Conservation (phyloP, 2,888 invertebrate species). For the Aspidiotus rigidus region DNA sequence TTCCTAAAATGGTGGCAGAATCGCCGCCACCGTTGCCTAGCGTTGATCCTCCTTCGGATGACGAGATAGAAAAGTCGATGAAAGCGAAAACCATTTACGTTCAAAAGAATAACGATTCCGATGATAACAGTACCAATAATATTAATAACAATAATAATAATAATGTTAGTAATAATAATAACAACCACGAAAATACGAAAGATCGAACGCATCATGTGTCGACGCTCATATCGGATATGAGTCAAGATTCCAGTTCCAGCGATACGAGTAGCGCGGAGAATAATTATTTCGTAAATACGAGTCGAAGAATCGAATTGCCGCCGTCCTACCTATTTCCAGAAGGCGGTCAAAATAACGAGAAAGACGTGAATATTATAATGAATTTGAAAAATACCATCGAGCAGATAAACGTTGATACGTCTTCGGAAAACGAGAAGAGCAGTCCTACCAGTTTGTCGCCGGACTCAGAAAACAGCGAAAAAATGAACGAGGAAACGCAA, state of each 20-base stretch:
- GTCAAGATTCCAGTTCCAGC: conserved; percentile 27
- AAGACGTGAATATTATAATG: conserved; percentile 25
- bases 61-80: conserved; percentile 28
- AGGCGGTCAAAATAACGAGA: conserved; percentile 44
- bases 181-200: conserved; percentile 16
- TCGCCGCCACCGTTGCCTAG: conserved; percentile 36
- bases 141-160: conserved; percentile 24
- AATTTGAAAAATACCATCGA: conserved; percentile 23
- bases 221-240: conserved; percentile 30
- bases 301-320: conserved; percentile 67
- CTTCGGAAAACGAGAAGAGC: conserved; percentile 28
- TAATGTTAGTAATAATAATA: conserved; percentile 7
- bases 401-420: conserved; percentile 24
- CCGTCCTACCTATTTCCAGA: conserved; percentile 72
- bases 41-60: conserved; percentile 37
- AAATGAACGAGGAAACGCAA: conserved; percentile 15
- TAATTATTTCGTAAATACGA: conserved; percentile 21
- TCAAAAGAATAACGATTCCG: conserved; percentile 24
- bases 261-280: conserved; percentile 26
- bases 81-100: conserved; percentile 30
- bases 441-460: conserved; percentile 28
- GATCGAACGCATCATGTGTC: conserved; percentile 5
- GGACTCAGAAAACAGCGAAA: conserved; percentile 29
- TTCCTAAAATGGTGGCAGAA: conserved; percentile 14
- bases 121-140: conserved; percentile 8